Conservation (phyloP, 2,888 invertebrate genomes). For the Plagiodera versicolora region DNA sequence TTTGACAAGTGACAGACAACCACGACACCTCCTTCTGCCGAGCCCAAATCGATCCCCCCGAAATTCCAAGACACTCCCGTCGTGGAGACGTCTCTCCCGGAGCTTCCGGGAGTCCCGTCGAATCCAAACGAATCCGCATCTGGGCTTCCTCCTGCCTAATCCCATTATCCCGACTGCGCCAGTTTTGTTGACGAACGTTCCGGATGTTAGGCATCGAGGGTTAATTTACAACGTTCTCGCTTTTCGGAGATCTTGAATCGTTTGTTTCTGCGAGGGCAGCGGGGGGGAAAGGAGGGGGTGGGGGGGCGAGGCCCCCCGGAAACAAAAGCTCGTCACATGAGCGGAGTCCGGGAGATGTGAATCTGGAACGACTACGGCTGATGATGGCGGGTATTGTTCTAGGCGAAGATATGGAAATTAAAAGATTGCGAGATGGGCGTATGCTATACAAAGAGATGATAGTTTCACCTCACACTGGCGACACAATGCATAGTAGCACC, state of each 20-base stretch:
- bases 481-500: no score
- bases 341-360: neutral
- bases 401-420: no score
- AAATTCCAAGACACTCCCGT: no score
- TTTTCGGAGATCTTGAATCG: conserved; percentile 4
- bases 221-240: conserved; percentile 7
- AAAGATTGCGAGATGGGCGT: no score
- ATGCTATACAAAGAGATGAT: no score
- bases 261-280: no score
- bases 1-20: no score
- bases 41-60: no score
- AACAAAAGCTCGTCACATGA: neutral
- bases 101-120: conserved; percentile 7
- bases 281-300: no score
- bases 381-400: neutral
- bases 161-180: conserved; percentile 7
- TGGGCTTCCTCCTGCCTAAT: conserved; percentile 12
- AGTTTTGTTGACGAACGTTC: conserved; percentile 10
- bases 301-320: neutral
- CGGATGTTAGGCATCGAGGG: conserved; percentile 8
- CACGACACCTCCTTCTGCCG: no score
- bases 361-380: neutral
- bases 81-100: neutral
- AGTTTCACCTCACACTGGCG: no score
- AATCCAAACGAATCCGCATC: conserved; percentile 2